phyloP scores from a whole-genome alignment of 2,797 vertebrate species.

The Pangasius macronema region DNA sequence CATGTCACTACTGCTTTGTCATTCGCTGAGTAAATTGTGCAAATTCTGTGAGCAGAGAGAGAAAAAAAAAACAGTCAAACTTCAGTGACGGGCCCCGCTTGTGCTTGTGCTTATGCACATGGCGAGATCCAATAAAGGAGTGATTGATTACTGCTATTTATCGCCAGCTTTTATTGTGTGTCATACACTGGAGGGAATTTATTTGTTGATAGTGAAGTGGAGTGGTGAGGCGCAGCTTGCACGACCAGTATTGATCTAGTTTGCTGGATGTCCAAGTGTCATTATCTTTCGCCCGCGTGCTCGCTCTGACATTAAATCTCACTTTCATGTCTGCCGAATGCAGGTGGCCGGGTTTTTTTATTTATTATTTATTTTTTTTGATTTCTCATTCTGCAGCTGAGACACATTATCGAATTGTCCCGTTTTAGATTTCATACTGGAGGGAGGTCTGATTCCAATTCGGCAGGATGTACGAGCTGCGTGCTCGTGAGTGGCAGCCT shows the following conservation, averaged over 20 bases:
- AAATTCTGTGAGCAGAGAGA: constrained; percentile 35
- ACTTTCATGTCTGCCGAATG: constrained; percentile 60
- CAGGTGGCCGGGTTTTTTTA: constrained; percentile 40
- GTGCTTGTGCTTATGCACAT: constrained; percentile 46
- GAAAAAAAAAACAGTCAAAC: constrained; percentile 30
- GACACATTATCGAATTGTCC: constrained; percentile 65
- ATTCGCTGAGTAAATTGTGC: constrained; percentile 48
- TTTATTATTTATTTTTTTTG: constrained; percentile 30
- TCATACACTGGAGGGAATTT: constrained; percentile 55
- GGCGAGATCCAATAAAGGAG: constrained; percentile 56
- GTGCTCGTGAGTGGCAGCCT: constrained; percentile 57
- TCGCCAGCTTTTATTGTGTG: constrained; percentile 53
- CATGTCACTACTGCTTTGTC: constrained; percentile 45
- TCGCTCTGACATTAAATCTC: constrained; percentile 68
- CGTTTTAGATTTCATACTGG: constrained; percentile 62
- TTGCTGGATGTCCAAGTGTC: constrained; percentile 70
- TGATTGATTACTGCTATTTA: constrained; percentile 61
- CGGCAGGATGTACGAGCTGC: constrained; percentile 75
- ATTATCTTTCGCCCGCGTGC: constrained; percentile 60
- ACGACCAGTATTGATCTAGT: constrained; percentile 72
- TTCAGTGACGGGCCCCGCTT: constrained; percentile 40
- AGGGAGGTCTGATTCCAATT: constrained; percentile 70
- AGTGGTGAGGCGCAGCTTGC: constrained; percentile 59
- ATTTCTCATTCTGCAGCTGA: constrained; percentile 57
- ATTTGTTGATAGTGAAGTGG: constrained; percentile 64